Base-by-base conservation (phyloP, 2,888 invertebrate species). In the Tetragnatha montana region DNA sequence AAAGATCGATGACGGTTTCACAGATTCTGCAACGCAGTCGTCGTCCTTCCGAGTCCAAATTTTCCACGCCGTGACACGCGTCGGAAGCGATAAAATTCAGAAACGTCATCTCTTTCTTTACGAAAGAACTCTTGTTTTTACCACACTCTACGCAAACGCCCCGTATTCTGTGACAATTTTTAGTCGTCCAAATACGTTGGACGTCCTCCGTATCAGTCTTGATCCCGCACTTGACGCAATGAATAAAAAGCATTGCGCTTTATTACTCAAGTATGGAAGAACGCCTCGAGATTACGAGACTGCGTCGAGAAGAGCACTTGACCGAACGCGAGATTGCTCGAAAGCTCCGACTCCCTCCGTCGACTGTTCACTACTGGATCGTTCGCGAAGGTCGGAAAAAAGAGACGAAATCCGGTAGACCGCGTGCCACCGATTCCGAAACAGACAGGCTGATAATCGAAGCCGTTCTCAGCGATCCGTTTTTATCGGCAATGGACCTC, bases 291-390 rank as follows among this genome's bases (percentile, higher is more conserved):
- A 78, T 82, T 19, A 17, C 60, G 8, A 1, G 50, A 10, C 73
- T 88, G 51, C 76, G 51, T 35, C 35, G 82, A 21, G 51, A 76
- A 17, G 14, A 78, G 8, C 50, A 14, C 51, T n/a, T 70, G 21
- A 47, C 81, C 6, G 81, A 81, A n/a, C 75, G 87, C 8, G 35
- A 75, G 4, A 87, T 87, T 78, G 68, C 87, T 47, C 74, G 50
- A 0, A 7, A 14, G 8, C 21, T 87, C 10, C 14, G 49, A 0
- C 7, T 81, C 0, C 14, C 69, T 14, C 81, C 75, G 0, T 81
- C 81, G 0, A 75, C 75, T 1, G 81, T 87, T 0, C 87, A 87
- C 69, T 81, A 87, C 21, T 87, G 87, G 87, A 21, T 87, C 6
- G 19, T 0, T 6, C 68, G 75, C 12, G 50, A 17, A 0, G 81